Percentiles rank a stretch among this genome's conserved stretches.
phyloP scores from a whole-genome alignment of 2,113 vertebrate genomes.

The Pavo muticus region DNA sequence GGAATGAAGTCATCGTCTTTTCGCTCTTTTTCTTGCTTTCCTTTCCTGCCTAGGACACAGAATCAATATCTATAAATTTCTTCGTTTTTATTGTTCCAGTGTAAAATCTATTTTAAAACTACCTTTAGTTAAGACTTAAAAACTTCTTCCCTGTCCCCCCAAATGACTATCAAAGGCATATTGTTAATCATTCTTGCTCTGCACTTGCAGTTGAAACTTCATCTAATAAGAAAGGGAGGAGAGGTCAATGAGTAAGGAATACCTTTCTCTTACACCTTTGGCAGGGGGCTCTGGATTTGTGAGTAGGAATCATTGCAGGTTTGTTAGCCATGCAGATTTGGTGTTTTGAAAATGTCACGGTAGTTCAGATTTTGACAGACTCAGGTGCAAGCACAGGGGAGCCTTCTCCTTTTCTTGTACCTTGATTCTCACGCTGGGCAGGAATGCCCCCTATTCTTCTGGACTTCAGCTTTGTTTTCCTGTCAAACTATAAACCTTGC shows the following conservation, averaged over 20 bases:
- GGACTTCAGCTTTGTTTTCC: not conserved
- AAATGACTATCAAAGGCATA: not conserved
- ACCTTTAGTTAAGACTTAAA: not conserved
- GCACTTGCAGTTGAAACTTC: not conserved
- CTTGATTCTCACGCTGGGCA: not conserved
- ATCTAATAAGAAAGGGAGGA: not conserved
- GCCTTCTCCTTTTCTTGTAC: not conserved
- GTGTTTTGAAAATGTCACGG: not conserved
- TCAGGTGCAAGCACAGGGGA: not conserved
- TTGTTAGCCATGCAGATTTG: not conserved
- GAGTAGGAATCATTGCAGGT: not conserved
- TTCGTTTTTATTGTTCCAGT: not conserved
- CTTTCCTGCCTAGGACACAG: not conserved
- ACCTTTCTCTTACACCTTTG: not conserved
- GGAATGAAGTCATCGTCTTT: not conserved
- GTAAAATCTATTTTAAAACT: not conserved
- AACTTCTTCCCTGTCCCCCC: accelerated
- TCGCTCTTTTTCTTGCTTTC: not conserved
- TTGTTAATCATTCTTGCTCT: not conserved
- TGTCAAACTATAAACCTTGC: not conserved
- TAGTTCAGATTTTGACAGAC: not conserved
- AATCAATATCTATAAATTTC: not conserved
- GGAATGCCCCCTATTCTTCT: not conserved
- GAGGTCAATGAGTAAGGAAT: not conserved
- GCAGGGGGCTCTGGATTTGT: not conserved